phyloP scores from a whole-genome alignment of 2,888 invertebrate species.

The Rhagonycha fulva region DNA sequence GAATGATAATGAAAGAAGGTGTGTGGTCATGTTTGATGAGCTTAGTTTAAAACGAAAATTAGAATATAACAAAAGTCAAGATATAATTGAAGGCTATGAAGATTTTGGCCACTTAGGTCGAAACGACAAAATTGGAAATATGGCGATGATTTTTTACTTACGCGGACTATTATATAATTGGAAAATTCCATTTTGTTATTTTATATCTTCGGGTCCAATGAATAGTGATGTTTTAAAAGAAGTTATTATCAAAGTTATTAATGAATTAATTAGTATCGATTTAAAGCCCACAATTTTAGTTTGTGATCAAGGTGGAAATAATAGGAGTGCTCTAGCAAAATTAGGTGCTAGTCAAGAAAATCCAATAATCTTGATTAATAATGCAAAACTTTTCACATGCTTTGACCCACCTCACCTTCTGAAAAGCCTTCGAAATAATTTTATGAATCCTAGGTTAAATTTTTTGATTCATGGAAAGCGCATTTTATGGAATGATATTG shows the following conservation, averaged over 20 bases:
- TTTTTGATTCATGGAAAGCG: not conserved
- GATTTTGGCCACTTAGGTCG: conserved; percentile 27
- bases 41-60: conserved; percentile 25
- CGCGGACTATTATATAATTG: conserved; percentile 22
- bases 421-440: conserved; percentile 23
- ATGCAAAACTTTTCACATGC: conserved; percentile 13
- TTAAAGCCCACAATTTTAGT: conserved; percentile 18
- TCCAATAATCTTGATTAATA: conserved; percentile 11
- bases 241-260: conserved; percentile 11
- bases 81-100: conserved; percentile 29
- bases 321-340: conserved; percentile 9
- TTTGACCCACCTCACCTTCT: conserved; percentile 26
- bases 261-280: not conserved
- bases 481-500: conserved; percentile 18
- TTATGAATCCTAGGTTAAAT: conserved; percentile 17
- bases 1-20: conserved; percentile 27
- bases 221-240: conserved; percentile 12
- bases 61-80: conserved; percentile 18
- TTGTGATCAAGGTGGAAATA: conserved; percentile 26
- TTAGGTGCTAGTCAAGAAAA: conserved; percentile 19
- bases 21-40: conserved; percentile 33
- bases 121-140: conserved; percentile 22
- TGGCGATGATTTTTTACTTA: conserved; percentile 18
- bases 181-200: conserved; percentile 26
- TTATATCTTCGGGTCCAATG: conserved; percentile 15